Evolutionary conservation across 23 tunicate genomes (phyloP), one percentile per base, ranked within the genome.

Genomic region (Ciona savignyi): DNA sequence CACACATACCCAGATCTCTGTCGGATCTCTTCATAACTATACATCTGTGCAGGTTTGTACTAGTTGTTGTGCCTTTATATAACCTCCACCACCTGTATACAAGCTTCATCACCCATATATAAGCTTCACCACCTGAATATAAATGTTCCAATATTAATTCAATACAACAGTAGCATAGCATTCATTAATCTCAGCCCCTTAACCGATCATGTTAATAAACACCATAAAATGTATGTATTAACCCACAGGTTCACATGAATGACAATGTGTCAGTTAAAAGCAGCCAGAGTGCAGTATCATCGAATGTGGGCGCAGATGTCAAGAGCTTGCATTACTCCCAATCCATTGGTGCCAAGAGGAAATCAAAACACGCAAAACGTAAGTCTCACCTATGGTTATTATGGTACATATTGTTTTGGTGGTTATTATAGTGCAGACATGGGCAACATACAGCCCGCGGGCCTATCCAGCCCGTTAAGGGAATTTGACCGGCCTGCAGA

Each of bases 21-120:
- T 61, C 23, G 80, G 87, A 35, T 82, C 87, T 51, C 32, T 70
- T 2, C 63, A 73, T 11, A 77, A 77, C 15, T 56, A 80, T 21
- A 81, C 96, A 32, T 72, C 87, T 25, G 96, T 82, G 0, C 96
- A 88, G 63, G 96, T 88, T n/a, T n/a, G n/a, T n/a, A n/a, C n/a
- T n/a, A n/a, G n/a, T n/a, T n/a, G n/a, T n/a, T n/a, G n/a, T n/a
- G n/a, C n/a, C n/a, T n/a, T n/a, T n/a, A n/a, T n/a, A n/a, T n/a
- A n/a, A n/a, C n/a, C n/a, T n/a, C n/a, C n/a, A n/a, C n/a, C n/a
- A n/a, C n/a, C n/a, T n/a, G n/a, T n/a, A n/a, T n/a, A n/a, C n/a
- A n/a, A n/a, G n/a, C n/a, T n/a, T n/a, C n/a, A n/a, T n/a, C n/a
- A n/a, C n/a, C n/a, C n/a, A n/a, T n/a, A n/a, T n/a, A n/a, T n/a